Evolutionary conservation across 2,113 vertebrate genomes (phyloP).

Genomic region (Emydocephalus ijimae): DNA sequence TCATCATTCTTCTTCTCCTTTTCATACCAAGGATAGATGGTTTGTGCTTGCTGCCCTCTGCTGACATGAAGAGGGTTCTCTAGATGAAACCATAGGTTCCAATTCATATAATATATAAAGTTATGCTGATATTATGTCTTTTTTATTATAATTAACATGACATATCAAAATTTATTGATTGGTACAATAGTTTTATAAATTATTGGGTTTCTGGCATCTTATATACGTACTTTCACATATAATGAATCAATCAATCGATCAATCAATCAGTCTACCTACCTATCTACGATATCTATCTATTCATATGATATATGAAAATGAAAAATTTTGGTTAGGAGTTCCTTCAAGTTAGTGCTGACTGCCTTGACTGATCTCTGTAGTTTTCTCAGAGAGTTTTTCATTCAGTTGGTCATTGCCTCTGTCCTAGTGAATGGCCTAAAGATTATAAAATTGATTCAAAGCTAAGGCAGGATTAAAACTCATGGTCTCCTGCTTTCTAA

Average conservation of each 20-base stretch:
- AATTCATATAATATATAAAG: background rate
- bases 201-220: background rate
- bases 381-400: background rate
- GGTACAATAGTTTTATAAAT: background rate
- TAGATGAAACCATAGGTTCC: background rate
- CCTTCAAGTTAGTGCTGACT: background rate
- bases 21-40: background rate
- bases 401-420: background rate
- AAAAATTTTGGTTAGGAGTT: background rate
- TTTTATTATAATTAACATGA: background rate
- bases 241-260: background rate
- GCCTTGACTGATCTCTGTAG: background rate
- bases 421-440: background rate
- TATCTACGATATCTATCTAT: no score
- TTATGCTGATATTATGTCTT: background rate
- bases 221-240: background rate
- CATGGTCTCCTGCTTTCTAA: background rate
- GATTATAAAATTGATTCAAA: background rate
- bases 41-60: constrained; percentile 10
- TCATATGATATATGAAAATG: no score
- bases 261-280: no score
- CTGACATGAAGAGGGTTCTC: background rate
- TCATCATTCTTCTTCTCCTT: background rate
- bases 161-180: background rate
- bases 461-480: background rate